Evolutionary conservation across 2,113 vertebrate species (phyloP).

Genomic region (Struthio camelus): DNA sequence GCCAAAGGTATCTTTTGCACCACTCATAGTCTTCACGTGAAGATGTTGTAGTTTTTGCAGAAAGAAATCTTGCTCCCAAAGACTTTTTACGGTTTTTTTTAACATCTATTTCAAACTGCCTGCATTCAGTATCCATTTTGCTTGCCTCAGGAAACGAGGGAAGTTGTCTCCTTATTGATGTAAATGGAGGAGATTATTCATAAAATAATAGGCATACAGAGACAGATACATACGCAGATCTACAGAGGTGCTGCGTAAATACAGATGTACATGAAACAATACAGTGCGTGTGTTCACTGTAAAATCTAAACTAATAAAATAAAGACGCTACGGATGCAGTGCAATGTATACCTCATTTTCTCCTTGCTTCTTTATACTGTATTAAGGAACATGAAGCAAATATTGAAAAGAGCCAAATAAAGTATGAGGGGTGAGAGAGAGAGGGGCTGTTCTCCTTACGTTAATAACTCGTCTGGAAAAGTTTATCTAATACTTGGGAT

Average conservation of each 20-base stretch:
- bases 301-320: neutral
- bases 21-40: rapidly evolving
- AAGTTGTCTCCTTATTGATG: neutral
- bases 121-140: neutral
- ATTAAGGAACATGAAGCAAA: neutral
- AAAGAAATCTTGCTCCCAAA: neutral
- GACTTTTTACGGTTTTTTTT: neutral
- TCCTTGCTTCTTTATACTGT: neutral
- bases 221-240: neutral
- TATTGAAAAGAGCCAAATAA: neutral
- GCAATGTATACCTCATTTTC: neutral
- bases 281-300: neutral
- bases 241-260: neutral
- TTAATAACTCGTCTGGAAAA: neutral
- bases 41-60: neutral
- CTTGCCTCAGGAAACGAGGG: neutral
- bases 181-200: neutral
- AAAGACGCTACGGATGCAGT: neutral
- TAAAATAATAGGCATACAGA: neutral
- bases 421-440: neutral
- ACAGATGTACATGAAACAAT: neutral
- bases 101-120: neutral
- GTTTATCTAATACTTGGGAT: neutral
- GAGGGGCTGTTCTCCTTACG: neutral
- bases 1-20: neutral